Conservation (phyloP, 2,113 vertebrate genomes). For the Neopipo cinnamomea region DNA sequence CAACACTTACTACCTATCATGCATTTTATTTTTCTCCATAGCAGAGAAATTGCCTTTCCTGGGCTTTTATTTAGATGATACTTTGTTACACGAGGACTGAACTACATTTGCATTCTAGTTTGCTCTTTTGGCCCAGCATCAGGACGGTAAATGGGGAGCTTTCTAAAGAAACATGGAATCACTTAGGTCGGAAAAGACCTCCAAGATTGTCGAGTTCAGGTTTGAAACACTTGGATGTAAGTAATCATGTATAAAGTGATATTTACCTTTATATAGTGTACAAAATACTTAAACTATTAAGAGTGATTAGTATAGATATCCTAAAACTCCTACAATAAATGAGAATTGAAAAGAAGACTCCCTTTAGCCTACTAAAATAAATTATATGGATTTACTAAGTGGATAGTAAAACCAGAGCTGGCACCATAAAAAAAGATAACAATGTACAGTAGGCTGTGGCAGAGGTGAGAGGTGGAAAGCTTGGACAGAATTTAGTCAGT, state of each 20-base stretch:
- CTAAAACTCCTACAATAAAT: constrained; percentile 29
- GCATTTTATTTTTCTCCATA: not conserved
- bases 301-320: not conserved
- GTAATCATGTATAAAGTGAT: not conserved
- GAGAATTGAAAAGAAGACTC: constrained; percentile 21
- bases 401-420: not conserved
- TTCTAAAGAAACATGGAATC: not conserved
- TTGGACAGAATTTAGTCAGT: not conserved
- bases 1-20: not conserved
- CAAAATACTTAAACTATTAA: not conserved
- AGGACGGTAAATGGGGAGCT: not conserved
- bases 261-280: not conserved
- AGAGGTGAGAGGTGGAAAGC: not conserved
- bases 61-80: not conserved
- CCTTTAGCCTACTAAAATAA: constrained; percentile 33
- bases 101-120: not conserved
- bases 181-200: not conserved
- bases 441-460: not conserved
- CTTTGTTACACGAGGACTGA: not conserved
- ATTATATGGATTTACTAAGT: constrained; percentile 43
- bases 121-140: not conserved
- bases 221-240: not conserved
- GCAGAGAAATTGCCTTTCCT: not conserved
- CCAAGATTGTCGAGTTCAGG: not conserved
- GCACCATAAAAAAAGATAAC: constrained; percentile 5